Conservation (phyloP, 2,113 vertebrate species). For the Tursiops truncatus region DNA sequence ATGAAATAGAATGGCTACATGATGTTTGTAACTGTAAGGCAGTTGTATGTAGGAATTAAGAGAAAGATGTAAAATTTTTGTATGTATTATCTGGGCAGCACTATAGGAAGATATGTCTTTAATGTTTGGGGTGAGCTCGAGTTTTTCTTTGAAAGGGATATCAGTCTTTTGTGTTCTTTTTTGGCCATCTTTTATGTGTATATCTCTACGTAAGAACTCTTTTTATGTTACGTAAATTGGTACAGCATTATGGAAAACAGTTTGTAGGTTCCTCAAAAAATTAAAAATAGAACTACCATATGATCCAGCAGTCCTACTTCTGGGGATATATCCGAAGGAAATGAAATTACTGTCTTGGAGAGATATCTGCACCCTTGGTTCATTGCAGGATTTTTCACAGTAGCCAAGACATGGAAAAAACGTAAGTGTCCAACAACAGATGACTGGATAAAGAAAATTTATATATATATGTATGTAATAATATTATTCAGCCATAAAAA, state of each 20-base stretch:
- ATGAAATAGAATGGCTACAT: not conserved
- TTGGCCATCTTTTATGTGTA: not conserved
- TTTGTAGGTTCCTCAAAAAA: too few species aligned
- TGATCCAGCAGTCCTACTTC: not conserved
- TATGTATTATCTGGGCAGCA: not conserved
- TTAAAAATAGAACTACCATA: not conserved
- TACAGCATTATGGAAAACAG: too few species aligned
- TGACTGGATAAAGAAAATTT: not conserved
- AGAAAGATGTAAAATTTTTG: not conserved
- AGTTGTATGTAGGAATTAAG: not conserved
- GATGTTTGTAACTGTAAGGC: not conserved
- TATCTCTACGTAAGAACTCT: not conserved
- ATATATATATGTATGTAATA: not conserved
- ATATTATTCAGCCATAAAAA: not conserved
- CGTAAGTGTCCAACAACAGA: not conserved
- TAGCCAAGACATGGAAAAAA: not conserved
- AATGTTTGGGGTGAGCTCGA: not conserved
- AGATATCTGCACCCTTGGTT: not conserved
- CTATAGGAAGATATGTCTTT: not conserved
- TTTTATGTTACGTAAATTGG: not conserved
- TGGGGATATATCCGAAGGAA: not conserved
- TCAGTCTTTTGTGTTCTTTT: not conserved
- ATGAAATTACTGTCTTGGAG: not conserved
- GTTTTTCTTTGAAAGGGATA: not conserved
- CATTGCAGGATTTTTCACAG: not conserved